Percentiles rank a stretch among this genome's conserved stretches.
These are phyloP conservation scores for Drosophila lini DNA, from an alignment of 1,140 invertebrate genomes.

Conservation along the genomic window DNA sequence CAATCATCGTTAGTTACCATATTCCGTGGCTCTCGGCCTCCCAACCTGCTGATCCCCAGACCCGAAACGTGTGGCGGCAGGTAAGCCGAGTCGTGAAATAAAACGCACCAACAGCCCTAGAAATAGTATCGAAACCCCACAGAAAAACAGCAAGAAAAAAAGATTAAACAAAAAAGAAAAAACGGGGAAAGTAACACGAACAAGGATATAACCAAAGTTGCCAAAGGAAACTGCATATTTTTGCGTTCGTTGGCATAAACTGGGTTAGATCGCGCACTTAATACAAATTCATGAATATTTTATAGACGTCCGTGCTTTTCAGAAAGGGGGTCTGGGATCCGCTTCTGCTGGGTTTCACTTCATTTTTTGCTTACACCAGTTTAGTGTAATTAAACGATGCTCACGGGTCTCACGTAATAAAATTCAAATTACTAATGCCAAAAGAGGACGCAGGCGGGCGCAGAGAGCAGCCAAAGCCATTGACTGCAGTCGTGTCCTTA, in stretches of 20 bases:
- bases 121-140: constrained; percentile 19
- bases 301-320: constrained; percentile 15
- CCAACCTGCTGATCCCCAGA: constrained; percentile 9
- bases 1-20: constrained; percentile 84
- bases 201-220: constrained; percentile 49
- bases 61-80: constrained; percentile 13
- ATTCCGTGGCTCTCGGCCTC: constrained; percentile 61
- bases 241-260: constrained; percentile 51
- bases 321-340: background rate
- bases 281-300: constrained; percentile 74
- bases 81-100: constrained; percentile 45
- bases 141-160: constrained; percentile 15
- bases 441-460: constrained; percentile 17
- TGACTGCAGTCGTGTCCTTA: constrained; percentile 70
- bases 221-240: constrained; percentile 62
- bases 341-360: background rate
- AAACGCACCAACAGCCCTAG: constrained; percentile 40
- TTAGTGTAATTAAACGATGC: constrained; percentile 63
- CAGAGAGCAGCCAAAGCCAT: constrained; percentile 31
- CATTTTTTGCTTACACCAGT: constrained; percentile 37
- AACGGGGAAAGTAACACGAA: constrained; percentile 2
- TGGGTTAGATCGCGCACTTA: constrained; percentile 68
- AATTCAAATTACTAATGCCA: constrained; percentile 49
- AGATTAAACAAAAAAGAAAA: constrained; percentile 6
- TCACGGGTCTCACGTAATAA: constrained; percentile 45